Evolutionary conservation across 1,140 invertebrate genomes (phyloP).

Genomic region (Battus philenor): DNA sequence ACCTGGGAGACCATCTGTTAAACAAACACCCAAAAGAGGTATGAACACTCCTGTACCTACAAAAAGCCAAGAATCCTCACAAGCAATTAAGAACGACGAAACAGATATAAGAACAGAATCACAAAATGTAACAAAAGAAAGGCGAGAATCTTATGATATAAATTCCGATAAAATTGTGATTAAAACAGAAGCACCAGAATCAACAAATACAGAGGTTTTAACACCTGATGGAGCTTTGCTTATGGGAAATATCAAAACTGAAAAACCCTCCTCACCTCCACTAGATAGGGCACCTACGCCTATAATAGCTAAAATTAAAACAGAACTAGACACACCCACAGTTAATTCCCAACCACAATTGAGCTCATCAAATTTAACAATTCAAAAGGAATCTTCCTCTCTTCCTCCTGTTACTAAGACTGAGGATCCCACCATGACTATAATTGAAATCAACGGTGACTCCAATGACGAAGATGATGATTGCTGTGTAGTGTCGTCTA

Average conservation of each 20-base stretch:
- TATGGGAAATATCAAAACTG: conserved; percentile 52
- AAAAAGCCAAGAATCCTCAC: conserved; percentile 24
- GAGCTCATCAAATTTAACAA: conserved; percentile 17
- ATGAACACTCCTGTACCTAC: conserved; percentile 26
- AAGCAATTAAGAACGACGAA: conserved; percentile 16
- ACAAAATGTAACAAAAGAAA: conserved; percentile 25
- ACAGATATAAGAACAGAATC: conserved; percentile 14
- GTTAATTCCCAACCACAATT: conserved; percentile 21
- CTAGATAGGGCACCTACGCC: conserved; percentile 39
- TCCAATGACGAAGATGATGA: conserved; percentile 69
- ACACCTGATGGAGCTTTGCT: conserved; percentile 37
- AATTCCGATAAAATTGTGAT: conserved; percentile 45
- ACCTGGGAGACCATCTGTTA: conserved; percentile 44
- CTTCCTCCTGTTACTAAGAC: conserved; percentile 50
- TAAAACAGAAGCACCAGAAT: conserved; percentile 51
- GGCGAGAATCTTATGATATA: conserved; percentile 28
- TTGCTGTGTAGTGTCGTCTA: conserved; percentile 66
- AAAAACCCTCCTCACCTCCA: conserved; percentile 45
- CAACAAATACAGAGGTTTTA: conserved; percentile 19
- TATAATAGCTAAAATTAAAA: conserved; percentile 48
- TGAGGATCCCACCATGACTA: conserved; percentile 42
- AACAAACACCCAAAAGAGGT: conserved; percentile 61
- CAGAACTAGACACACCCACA: conserved; percentile 36
- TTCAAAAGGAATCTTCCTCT: conserved; percentile 19
- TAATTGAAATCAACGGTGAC: conserved; percentile 70